Conservation (phyloP, 2,113 vertebrate species). For the Danionella cerebrum region DNA sequence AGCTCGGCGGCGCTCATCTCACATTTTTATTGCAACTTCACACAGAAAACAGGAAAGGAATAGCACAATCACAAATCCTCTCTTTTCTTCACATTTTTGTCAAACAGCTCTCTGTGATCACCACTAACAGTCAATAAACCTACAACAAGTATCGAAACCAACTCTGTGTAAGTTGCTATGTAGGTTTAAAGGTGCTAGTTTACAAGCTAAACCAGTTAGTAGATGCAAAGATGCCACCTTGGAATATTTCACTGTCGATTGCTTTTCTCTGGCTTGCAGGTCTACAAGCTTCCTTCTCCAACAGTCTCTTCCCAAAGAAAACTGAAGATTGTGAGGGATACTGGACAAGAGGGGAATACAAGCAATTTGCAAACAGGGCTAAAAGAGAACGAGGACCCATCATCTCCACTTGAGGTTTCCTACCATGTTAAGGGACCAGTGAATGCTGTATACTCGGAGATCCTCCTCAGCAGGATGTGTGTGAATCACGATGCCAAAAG, state of each 20-base stretch:
- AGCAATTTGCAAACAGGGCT: slow-evolving; percentile 44
- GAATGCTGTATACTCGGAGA: slow-evolving; percentile 91
- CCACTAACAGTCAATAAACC: too few relatives aligned
- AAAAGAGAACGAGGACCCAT: slow-evolving; percentile 36
- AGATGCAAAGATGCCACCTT: not conserved
- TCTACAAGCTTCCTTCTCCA: slow-evolving; percentile 71
- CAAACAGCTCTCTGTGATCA: too few relatives aligned
- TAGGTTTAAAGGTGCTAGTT: too few relatives aligned
- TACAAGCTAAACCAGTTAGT: not conserved
- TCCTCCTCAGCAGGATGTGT: slow-evolving; percentile 90
- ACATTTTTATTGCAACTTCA: too few relatives aligned
- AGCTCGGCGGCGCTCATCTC: too few relatives aligned
- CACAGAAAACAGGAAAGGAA: too few relatives aligned
- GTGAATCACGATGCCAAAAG: slow-evolving; percentile 37
- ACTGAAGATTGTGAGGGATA: slow-evolving; percentile 59
- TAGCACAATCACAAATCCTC: too few relatives aligned
- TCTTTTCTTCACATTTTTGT: too few relatives aligned
- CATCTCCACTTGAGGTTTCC: slow-evolving; percentile 54
- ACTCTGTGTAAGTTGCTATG: too few relatives aligned
- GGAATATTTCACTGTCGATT: not conserved
- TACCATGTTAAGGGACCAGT: slow-evolving; percentile 86
- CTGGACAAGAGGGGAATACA: slow-evolving; percentile 53
- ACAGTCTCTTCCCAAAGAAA: slow-evolving; percentile 54
- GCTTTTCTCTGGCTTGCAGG: too few relatives aligned
- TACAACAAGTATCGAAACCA: too few relatives aligned